Evolutionary conservation across 2,797 vertebrate species (phyloP).

Genomic region (Ispidina lecontei): DNA sequence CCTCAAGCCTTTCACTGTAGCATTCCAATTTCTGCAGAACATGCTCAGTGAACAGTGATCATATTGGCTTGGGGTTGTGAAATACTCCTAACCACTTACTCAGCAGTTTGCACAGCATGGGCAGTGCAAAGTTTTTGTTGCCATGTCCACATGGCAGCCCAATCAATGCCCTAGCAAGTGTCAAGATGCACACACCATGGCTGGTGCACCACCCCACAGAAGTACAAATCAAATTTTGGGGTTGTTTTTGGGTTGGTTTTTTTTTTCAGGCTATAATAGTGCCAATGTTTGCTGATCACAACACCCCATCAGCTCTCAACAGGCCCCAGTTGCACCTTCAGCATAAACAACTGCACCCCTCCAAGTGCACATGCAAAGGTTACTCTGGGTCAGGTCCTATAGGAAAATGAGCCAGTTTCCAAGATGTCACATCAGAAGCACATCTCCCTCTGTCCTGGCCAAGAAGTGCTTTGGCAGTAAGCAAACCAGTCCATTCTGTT

Average conservation of each 20-base stretch:
- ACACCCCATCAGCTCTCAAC: neutral
- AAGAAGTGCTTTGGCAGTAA: neutral
- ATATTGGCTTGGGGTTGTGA: neutral
- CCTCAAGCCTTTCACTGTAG: neutral
- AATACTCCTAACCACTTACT: neutral
- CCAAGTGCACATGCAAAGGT: neutral
- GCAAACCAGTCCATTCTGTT: neutral
- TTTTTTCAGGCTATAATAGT: neutral
- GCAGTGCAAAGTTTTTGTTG: neutral
- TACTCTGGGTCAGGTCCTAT: neutral
- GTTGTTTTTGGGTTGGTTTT: neutral
- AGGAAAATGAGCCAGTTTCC: neutral
- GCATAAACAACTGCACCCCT: neutral
- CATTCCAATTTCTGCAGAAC: neutral
- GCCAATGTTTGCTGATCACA: neutral
- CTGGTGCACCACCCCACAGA: neutral
- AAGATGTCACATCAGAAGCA: neutral
- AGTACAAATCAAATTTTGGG: neutral
- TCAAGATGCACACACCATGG: neutral
- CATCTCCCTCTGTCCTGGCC: rapidly evolving
- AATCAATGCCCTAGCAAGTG: neutral
- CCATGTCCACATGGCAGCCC: neutral
- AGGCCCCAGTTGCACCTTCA: neutral
- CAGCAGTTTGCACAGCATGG: neutral
- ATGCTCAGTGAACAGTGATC: neutral